Evolutionary conservation across 2,888 invertebrate genomes (phyloP).

Genomic region (Callyntrura guangdongensis): DNA sequence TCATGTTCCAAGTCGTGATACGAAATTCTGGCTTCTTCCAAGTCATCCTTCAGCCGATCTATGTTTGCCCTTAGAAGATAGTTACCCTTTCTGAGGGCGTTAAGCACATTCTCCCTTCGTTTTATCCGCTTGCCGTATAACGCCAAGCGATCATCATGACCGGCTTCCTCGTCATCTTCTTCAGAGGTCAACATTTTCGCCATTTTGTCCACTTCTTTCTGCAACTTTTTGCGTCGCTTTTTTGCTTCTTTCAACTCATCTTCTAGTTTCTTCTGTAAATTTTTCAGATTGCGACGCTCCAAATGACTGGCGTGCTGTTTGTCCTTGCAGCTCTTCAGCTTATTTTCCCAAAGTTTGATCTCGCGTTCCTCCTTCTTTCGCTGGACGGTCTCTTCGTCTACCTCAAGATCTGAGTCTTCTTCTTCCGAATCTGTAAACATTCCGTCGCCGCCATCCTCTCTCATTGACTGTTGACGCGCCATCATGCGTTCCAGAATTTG

Average conservation of each 20-base stretch:
- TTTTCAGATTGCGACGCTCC: conserved; percentile 92
- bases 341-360: conserved; percentile 89
- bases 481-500: conserved; percentile 80
- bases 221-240: conserved; percentile 83
- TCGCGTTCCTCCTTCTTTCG: conserved; percentile 89
- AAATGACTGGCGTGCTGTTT: conserved; percentile 91
- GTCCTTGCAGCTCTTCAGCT: conserved; percentile 87
- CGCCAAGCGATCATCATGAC: conserved; percentile 85
- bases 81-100: conserved; percentile 95
- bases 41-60: conserved; percentile 94
- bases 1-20: conserved; percentile 93
- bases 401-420: conserved; percentile 86
- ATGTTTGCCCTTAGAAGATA: conserved; percentile 95
- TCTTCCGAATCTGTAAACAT: conserved; percentile 55
- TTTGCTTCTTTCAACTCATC: conserved; percentile 90
- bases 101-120: conserved; percentile 92
- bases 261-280: conserved; percentile 93
- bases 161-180: conserved; percentile 85
- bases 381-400: conserved; percentile 88
- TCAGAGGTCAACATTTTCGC: conserved; percentile 91
- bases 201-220: conserved; percentile 89
- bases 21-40: conserved; percentile 93
- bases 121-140: conserved; percentile 82
- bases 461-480: conserved; percentile 85
- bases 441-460: conserved; percentile 85